A percentile compares a stretch with the other conserved stretches of the same genome.
Evolutionary conservation across 2,797 vertebrate species (phyloP).

Genomic region (Antennarius maculatus): DNA sequence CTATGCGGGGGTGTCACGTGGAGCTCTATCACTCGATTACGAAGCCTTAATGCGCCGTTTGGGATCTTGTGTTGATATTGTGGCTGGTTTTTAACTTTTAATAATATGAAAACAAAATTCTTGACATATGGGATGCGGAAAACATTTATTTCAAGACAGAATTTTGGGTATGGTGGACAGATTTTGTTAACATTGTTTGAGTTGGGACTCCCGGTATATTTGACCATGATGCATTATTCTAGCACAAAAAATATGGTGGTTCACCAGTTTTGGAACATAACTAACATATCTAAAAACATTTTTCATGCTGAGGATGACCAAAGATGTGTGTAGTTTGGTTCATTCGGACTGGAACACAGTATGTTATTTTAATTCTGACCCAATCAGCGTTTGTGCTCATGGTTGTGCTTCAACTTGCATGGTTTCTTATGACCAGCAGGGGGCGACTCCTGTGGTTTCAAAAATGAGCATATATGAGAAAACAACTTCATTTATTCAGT

Average conservation of each 20-base stretch:
- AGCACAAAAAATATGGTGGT: neutral
- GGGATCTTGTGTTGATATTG: conserved; percentile 22
- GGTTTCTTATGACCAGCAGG: too few relatives aligned
- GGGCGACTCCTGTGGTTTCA: too few relatives aligned
- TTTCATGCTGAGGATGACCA: too few relatives aligned
- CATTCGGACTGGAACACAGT: too few relatives aligned
- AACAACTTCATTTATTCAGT: too few relatives aligned
- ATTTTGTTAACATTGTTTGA: neutral
- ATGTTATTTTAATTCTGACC: too few relatives aligned
- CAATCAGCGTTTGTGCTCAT: too few relatives aligned
- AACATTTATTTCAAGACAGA: neutral
- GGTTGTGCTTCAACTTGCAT: too few relatives aligned
- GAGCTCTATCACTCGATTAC: conserved; percentile 38
- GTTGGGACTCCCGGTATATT: neutral
- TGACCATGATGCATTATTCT: neutral
- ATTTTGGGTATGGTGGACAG: neutral
- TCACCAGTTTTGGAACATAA: too few relatives aligned
- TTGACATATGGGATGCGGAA: neutral
- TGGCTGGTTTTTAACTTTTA: conserved; percentile 6
- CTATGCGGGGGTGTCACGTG: conserved; percentile 2
- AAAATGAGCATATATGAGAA: too few relatives aligned
- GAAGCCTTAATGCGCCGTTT: conserved; percentile 19
- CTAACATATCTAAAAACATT: too few relatives aligned
- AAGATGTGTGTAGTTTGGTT: too few relatives aligned
- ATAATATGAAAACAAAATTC: neutral